Evolutionary conservation across 2,888 invertebrate species (phyloP).

Genomic region (Habroteleia sp.): DNA sequence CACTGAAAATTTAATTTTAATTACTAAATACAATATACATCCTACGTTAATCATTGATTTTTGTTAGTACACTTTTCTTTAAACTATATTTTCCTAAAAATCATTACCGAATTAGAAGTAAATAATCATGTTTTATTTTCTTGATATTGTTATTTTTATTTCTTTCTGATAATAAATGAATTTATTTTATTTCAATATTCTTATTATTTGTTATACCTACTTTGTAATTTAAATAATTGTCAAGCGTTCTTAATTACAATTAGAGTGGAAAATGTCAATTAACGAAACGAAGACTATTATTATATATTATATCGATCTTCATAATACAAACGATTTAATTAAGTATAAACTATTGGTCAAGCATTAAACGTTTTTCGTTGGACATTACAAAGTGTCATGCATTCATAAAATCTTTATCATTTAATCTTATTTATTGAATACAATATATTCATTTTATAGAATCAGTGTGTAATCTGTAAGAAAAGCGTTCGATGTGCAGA

Average conservation of each 20-base stretch:
- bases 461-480: neutral
- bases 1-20: too few relatives aligned
- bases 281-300: neutral
- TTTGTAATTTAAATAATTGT: neutral
- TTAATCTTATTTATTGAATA: neutral
- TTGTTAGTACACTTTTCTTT: too few relatives aligned
- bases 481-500: conserved; percentile 16
- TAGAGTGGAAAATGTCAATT: neutral
- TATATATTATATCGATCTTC: too few relatives aligned
- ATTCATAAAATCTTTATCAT: too few relatives aligned
- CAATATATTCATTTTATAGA: neutral
- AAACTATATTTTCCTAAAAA: too few relatives aligned
- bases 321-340: neutral
- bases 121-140: too few relatives aligned
- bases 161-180: conserved; percentile 31
- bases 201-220: conserved; percentile 13
- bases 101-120: too few relatives aligned
- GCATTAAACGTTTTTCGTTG: too few relatives aligned
- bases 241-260: neutral
- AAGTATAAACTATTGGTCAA: too few relatives aligned
- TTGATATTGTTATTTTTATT: conserved; percentile 25
- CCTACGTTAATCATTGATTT: too few relatives aligned
- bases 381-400: too few relatives aligned
- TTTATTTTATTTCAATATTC: conserved; percentile 37
- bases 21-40: too few relatives aligned